Percentiles rank a stretch among this genome's conserved stretches.
Conservation (phyloP, 1,140 invertebrate species). For the Drosophila eugracilis region DNA sequence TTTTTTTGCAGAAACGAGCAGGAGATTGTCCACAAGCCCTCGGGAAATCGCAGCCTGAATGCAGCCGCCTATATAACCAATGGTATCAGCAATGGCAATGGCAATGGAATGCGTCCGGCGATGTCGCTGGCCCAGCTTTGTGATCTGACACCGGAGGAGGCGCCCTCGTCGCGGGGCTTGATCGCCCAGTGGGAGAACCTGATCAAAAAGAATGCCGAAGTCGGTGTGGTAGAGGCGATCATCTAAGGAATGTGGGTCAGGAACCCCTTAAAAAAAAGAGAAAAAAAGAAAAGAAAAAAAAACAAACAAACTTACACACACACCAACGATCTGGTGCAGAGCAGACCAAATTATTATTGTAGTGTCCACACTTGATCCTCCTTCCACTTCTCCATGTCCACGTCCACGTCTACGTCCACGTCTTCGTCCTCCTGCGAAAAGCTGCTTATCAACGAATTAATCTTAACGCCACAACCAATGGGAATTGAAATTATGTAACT, state of each 20-base stretch:
- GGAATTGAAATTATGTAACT: conserved; percentile 22
- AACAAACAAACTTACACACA: too few relatives aligned
- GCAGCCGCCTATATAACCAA: conserved; percentile 42
- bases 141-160: conserved; percentile 86
- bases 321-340: conserved; percentile 50
- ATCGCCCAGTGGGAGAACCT: conserved; percentile 88
- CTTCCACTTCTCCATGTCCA: not conserved
- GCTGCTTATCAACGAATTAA: conserved; percentile 68
- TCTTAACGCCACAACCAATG: conserved; percentile 36
- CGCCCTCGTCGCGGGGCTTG: conserved; percentile 87
- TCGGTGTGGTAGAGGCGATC: conserved; percentile 57
- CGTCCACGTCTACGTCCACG: not conserved
- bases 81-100: conserved; percentile 30
- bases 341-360: conserved; percentile 78
- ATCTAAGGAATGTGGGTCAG: conserved; percentile 32
- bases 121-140: conserved; percentile 87
- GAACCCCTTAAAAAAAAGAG: not conserved
- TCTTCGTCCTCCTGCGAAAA: conserved; percentile 1
- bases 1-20: conserved; percentile 42
- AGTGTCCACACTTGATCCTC: conserved; percentile 45
- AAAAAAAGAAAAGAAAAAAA: not conserved
- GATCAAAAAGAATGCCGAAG: conserved; percentile 86
- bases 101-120: conserved; percentile 86
- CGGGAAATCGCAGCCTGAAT: conserved; percentile 66
- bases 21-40: conserved; percentile 48